phyloP scores from a whole-genome alignment of 2,888 invertebrate genomes.

The Synergus umbraculus region DNA sequence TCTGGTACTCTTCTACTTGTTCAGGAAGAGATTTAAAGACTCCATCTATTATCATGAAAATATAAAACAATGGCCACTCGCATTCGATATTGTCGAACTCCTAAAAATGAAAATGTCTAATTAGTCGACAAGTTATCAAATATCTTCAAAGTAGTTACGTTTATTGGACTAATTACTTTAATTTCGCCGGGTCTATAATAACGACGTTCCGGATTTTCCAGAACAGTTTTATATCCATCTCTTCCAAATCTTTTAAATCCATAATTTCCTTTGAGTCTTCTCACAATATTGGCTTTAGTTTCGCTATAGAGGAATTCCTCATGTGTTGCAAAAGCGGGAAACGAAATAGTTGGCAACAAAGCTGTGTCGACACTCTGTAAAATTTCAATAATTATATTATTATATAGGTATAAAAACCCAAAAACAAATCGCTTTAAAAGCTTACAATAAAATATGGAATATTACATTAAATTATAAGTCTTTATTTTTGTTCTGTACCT shows the following conservation, averaged over 20 bases:
- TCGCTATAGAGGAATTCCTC: slow-evolving; percentile 92
- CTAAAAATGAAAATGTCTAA: slow-evolving; percentile 74
- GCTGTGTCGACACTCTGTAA: slow-evolving; percentile 94
- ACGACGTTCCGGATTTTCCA: slow-evolving; percentile 88
- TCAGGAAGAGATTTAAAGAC: slow-evolving; percentile 91
- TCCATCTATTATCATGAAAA: slow-evolving; percentile 97
- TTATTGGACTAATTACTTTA: slow-evolving; percentile 79
- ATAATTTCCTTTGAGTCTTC: slow-evolving; percentile 90
- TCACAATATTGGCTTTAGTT: slow-evolving; percentile 91
- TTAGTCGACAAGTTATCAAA: not conserved
- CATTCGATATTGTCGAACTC: slow-evolving; percentile 97
- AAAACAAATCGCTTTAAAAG: too few species aligned
- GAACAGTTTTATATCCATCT: slow-evolving; percentile 94
- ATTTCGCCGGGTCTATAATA: slow-evolving; percentile 95
- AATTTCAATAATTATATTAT: slow-evolving; percentile 31
- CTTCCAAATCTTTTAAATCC: slow-evolving; percentile 96
- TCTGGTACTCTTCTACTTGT: slow-evolving; percentile 95
- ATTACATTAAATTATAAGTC: not conserved
- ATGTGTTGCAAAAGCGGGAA: slow-evolving; percentile 98
- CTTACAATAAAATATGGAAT: slow-evolving; percentile 7
- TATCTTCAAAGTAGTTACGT: not conserved
- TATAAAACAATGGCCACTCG: slow-evolving; percentile 98
- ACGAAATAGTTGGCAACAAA: slow-evolving; percentile 94
- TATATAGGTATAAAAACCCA: too few species aligned
- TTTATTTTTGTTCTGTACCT: slow-evolving; percentile 80